phyloP scores from a whole-genome alignment of 2,888 invertebrate species.

The Spisula subtruncata region DNA sequence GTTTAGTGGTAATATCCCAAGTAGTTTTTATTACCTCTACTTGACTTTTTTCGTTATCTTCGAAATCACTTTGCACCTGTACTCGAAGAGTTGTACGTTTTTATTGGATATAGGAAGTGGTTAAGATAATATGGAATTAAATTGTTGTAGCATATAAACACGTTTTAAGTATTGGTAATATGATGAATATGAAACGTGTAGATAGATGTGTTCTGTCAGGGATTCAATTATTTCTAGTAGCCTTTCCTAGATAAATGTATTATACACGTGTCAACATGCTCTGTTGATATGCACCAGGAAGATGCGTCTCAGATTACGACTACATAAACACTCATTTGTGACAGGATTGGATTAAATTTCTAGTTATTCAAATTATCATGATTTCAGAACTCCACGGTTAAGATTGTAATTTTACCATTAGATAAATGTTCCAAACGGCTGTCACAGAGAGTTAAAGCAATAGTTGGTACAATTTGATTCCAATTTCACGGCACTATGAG shows the following conservation, averaged over 20 bases:
- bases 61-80: background rate
- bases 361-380: too few relatives aligned
- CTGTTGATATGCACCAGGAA: background rate
- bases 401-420: too few relatives aligned
- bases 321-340: too few relatives aligned
- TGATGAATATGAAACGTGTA: slow-evolving; percentile 10
- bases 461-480: too few relatives aligned
- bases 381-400: too few relatives aligned
- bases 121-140: background rate
- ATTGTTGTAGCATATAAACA: background rate
- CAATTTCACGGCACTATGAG: too few relatives aligned
- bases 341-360: too few relatives aligned
- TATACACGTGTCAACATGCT: background rate
- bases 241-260: background rate
- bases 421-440: too few relatives aligned
- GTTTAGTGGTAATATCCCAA: background rate
- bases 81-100: background rate
- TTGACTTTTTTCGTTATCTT: background rate
- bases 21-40: slow-evolving; percentile 2
- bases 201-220: background rate
- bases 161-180: background rate
- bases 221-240: background rate
- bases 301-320: too few relatives aligned
- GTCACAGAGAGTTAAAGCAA: too few relatives aligned
- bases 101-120: background rate